phyloP scores from a whole-genome alignment of 2,888 invertebrate genomes.

The Lysandra bellargus region DNA sequence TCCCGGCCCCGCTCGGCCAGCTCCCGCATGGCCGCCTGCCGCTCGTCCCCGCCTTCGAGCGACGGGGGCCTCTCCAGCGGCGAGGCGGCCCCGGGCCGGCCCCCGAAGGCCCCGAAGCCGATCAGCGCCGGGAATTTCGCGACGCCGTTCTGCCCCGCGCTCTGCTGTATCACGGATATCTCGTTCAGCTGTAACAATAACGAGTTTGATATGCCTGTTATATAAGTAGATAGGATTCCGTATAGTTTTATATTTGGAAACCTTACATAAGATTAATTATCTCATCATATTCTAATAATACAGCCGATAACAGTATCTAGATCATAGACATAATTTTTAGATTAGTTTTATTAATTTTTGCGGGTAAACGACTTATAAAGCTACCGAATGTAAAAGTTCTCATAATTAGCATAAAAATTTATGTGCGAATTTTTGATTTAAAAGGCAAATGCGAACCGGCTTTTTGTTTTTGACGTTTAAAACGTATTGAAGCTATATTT shows the following conservation, averaged over 20 bases:
- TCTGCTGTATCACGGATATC: slow-evolving; percentile 88
- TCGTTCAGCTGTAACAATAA: slow-evolving; percentile 84
- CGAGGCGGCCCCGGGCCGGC: slow-evolving; percentile 78
- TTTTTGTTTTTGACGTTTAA: neutral
- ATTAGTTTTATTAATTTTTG: slow-evolving; percentile 2
- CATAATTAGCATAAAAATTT: slow-evolving; percentile 15
- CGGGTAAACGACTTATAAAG: slow-evolving; percentile 1
- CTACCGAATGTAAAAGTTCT: neutral
- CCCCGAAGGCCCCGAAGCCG: slow-evolving; percentile 87
- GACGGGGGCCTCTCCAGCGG: slow-evolving; percentile 73
- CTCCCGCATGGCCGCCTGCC: slow-evolving; percentile 76
- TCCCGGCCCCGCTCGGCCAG: slow-evolving; percentile 78
- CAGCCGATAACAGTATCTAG: neutral
- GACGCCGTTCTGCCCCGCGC: slow-evolving; percentile 85
- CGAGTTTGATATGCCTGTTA: neutral
- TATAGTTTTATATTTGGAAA: no score
- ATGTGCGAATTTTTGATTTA: slow-evolving; percentile 5
- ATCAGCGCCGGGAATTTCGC: slow-evolving; percentile 88
- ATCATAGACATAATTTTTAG: neutral
- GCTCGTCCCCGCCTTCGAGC: slow-evolving; percentile 67
- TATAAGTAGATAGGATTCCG: neutral
- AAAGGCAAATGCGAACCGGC: slow-evolving; percentile 12
- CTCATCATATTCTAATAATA: neutral
- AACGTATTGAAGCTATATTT: neutral
- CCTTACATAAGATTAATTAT: no score